Base-by-base conservation (phyloP, 2,888 invertebrate species). In the Conistra vaccinii region DNA sequence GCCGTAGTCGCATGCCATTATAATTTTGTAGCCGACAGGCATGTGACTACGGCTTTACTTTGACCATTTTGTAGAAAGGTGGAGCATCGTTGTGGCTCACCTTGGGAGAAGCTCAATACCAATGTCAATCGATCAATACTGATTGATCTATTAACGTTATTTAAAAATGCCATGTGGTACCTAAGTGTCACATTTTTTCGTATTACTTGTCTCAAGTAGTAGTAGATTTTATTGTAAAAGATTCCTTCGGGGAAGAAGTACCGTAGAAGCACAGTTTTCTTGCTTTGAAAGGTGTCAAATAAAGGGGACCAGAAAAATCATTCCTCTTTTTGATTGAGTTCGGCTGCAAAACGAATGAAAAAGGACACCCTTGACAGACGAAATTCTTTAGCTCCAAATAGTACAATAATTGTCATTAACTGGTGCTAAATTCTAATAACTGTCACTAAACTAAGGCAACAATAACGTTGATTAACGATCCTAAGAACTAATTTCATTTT, bases 401-500 rank as follows among this genome's bases (percentile, higher is more conserved):
- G 2, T 42, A 57, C 20, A 57, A 14, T 45, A 32, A 55, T 66
- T 69, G 70, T 39, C 53, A 67, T 61, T 35, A 70, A 48, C 51
- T 35, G 32, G 12, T 68, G 45, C 48, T 73, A 70, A 80, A 81
- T 80, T 76, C 53, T 68, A 84, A 76, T 81, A 85, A 85, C 71
- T 76, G 84, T 84, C 81, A 60, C 78, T 55, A 81, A 85, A 84
- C 69, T 70, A 62, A 69, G 63, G 48, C 75, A 58, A 67, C 61
- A 81, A 81, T 81, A 78, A 76, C 65, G 72, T 84, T 73, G 71
- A 85, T 81, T 78, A 86, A 80, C 85, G 87, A 86, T 84, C 72
- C 81, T 78, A 68, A 76, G 78, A 86, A 86, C 85, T 84, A 84
- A 85, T 86, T 86, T 68, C 10, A 78, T 81, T 86, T 76, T 65